Evolutionary conservation across 2,888 invertebrate species (phyloP), one percentile per base, ranked within the genome.

Genomic region (Tetropium fuscum): DNA sequence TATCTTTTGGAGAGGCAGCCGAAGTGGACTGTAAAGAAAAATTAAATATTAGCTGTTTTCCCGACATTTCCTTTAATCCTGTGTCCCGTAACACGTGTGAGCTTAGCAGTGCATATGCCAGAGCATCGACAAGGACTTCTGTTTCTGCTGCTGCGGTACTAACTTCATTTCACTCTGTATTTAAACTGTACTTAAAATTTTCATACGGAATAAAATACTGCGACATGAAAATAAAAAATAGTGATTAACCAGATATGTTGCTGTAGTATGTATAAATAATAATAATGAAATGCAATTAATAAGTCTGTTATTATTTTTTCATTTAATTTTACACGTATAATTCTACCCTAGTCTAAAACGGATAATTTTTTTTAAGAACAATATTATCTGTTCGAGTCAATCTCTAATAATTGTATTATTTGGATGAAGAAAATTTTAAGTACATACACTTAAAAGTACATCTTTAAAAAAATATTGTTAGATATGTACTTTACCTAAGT

Each of bases 101-200:
- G 72, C 71, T 73, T 70, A 73, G 73, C 69, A 67, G 65, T 51
- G 64, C 62, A 53, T 54, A 45, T 45, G 53, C 63, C 68, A 71
- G 68, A 75, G 75, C 78, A 45, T 64, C 73, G 64, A 73, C 75
- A 66, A 75, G 76, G 72, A 71, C 74, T 70, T 69, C 78, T 69
- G 73, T 75, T 68, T 69, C 75, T 76, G 71, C 78, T 74, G 68
- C 75, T 73, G 77, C 74, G 80, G 80, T 81, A 81, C 81, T 81
- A 81, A 81, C 80, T 81, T 80, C 76, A 78, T 78, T 76, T 74
- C 72, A 70, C 57, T 66, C 66, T 71, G 60, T 68, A 60, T 41
- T 34, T 53, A 45, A 34, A 41, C 53, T 58, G 32, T 20, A 34
- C 19, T 54, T 49, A 53, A 48, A 44, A 60, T 41, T 59, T 48